Evolutionary conservation across 2,113 vertebrate species (phyloP).

Genomic region (Cygnus atratus): DNA sequence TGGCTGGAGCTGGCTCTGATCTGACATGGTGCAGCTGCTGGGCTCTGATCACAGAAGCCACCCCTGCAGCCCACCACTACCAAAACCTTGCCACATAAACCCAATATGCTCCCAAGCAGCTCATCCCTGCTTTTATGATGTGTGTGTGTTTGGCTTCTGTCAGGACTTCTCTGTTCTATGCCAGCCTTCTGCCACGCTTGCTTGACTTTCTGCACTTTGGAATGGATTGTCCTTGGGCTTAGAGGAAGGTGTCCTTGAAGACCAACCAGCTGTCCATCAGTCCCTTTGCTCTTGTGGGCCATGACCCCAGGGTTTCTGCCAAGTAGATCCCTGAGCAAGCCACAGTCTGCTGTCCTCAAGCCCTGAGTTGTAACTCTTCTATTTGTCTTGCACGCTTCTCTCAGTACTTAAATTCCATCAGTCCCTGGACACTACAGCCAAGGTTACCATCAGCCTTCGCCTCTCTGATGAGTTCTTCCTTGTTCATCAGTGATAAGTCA

Average conservation of each 20-base stretch:
- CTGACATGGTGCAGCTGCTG: too few relatives aligned
- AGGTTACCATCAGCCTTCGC: background rate
- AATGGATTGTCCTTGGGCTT: background rate
- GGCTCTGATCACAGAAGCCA: too few relatives aligned
- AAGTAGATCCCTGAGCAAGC: background rate
- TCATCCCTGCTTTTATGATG: background rate
- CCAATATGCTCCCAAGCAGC: background rate
- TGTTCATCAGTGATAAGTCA: conserved; percentile 64
- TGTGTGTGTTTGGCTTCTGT: background rate
- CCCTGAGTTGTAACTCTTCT: background rate
- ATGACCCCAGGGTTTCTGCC: background rate
- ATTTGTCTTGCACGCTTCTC: background rate
- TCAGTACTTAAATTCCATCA: background rate
- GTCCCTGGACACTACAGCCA: background rate
- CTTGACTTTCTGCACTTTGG: background rate
- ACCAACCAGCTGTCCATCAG: background rate
- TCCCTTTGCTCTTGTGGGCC: background rate
- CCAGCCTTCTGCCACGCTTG: background rate
- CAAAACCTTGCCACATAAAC: too few relatives aligned
- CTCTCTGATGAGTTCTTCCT: conserved; percentile 56
- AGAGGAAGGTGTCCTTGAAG: background rate
- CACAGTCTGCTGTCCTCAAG: background rate
- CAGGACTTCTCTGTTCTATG: background rate
- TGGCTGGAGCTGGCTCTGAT: too few relatives aligned
- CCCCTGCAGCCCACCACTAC: too few relatives aligned